Evolutionary conservation across 2,888 invertebrate species (phyloP).

Genomic region (Ernsta delagoae): DNA sequence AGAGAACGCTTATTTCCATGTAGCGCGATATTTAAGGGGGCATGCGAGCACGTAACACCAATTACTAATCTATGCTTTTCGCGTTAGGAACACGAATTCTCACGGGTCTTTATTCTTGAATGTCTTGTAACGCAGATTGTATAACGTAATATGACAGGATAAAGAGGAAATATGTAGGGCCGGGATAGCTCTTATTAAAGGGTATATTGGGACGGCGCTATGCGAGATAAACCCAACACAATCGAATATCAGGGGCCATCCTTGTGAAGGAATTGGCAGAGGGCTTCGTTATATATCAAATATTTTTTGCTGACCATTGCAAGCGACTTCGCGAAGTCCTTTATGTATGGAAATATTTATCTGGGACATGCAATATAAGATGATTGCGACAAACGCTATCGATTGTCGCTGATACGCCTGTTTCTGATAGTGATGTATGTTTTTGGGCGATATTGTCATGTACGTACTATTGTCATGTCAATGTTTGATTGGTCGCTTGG

Average conservation of each 20-base stretch:
- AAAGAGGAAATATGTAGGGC: constrained; percentile 56
- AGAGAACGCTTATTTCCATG: too few species aligned
- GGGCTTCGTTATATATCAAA: background rate
- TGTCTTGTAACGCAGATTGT: constrained; percentile 42
- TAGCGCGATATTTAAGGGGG: too few species aligned
- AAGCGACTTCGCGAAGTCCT: background rate
- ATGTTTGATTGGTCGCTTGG: too few species aligned
- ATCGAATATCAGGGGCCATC: constrained; percentile 2
- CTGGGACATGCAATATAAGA: constrained; percentile 4
- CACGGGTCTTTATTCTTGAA: constrained; percentile 35
- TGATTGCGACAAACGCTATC: background rate
- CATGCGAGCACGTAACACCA: too few species aligned
- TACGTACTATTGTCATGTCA: too few species aligned
- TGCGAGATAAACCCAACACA: constrained; percentile 44
- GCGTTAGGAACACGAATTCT: background rate
- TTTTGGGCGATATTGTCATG: background rate
- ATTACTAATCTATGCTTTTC: too few species aligned
- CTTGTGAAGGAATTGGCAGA: constrained; percentile 1
- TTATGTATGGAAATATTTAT: constrained; percentile 3
- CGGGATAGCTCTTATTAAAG: constrained; percentile 49
- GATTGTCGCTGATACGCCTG: background rate
- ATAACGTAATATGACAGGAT: constrained; percentile 49
- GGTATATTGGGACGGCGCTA: constrained; percentile 45
- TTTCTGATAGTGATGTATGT: background rate
- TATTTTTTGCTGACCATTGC: background rate